Base-by-base conservation (phyloP, 2,888 invertebrate species). In the Nebria brevicollis region DNA sequence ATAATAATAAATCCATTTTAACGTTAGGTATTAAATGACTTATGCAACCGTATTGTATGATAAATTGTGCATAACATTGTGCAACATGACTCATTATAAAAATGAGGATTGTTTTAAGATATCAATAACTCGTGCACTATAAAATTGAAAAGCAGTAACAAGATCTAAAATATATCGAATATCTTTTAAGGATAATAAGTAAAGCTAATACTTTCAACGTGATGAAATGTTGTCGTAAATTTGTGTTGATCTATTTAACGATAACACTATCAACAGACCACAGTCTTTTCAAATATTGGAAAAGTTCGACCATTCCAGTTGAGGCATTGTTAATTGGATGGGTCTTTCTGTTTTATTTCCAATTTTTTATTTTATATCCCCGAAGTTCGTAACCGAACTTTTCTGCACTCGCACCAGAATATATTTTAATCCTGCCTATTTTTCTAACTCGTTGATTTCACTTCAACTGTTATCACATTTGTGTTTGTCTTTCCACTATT, bases 211-310 rank as follows among this genome's bases (percentile, higher is more conserved):
- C 5, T 34, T 34, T 34, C 5, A 34, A 5, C 34, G 2, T 34
- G 34, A 34, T 34, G 34, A 54, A 54, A 54, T 54, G 54, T 54
- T 11, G 11, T 70, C 68, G 70, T 70, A 70, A 77, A 77, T 70
- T 68, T 20, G 70, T 70, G 15, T 41, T 15, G 78, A 78, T 73
- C 73, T 65, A 78, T 78, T 78, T 78, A 72, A 65, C 66, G 78
- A 78, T 73, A 78, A 73, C 73, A 41, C 77, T 78, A 73, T 78
- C 77, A 64, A 41, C 68, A 41, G 25, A 15, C 65, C 70, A 70
- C 70, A 70, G 13, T 7, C 15, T 65, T 78, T 78, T 41, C 78
- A 78, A 78, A 78, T 78, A 78, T 78, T 78, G 78, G 78, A 78
- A 78, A 78, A 78, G 41, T 78, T 78, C 15, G n/a, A 3, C 73